phyloP scores from a whole-genome alignment of 2,797 vertebrate species.

The Anguilla marmorata region DNA sequence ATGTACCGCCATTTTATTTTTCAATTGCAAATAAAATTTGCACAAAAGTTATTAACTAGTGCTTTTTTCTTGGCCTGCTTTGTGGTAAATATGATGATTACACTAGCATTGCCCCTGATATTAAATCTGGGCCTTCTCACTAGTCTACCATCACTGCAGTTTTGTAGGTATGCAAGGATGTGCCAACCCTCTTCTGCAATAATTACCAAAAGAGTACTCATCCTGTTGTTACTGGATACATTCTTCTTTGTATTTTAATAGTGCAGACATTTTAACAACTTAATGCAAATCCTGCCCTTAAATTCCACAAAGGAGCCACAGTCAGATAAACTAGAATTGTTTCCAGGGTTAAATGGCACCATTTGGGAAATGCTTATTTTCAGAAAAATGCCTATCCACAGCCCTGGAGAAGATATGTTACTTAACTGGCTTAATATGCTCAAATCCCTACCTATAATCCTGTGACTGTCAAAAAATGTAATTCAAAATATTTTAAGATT shows the following conservation, averaged over 20 bases:
- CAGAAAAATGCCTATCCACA: background rate
- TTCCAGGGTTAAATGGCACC: background rate
- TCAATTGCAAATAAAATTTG: background rate
- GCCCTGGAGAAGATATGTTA: background rate
- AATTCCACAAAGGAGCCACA: background rate
- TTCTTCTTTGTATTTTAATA: background rate
- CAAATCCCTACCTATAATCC: background rate
- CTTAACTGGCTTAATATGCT: background rate
- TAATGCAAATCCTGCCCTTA: background rate
- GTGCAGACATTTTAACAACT: background rate
- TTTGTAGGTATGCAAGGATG: background rate
- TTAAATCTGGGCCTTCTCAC: background rate
- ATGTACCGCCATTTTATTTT: background rate
- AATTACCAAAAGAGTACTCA: background rate
- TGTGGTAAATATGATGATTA: background rate
- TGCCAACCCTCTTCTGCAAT: slow-evolving; percentile 1
- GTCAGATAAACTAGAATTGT: background rate
- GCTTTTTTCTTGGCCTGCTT: background rate
- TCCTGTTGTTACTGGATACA: background rate
- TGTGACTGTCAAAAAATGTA: background rate
- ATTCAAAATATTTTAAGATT: background rate
- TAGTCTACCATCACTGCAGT: background rate
- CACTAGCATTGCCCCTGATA: background rate
- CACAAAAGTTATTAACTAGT: background rate
- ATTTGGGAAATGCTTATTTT: background rate